phyloP scores from a whole-genome alignment of 2,888 invertebrate genomes.

The Dioctria rufipes region DNA sequence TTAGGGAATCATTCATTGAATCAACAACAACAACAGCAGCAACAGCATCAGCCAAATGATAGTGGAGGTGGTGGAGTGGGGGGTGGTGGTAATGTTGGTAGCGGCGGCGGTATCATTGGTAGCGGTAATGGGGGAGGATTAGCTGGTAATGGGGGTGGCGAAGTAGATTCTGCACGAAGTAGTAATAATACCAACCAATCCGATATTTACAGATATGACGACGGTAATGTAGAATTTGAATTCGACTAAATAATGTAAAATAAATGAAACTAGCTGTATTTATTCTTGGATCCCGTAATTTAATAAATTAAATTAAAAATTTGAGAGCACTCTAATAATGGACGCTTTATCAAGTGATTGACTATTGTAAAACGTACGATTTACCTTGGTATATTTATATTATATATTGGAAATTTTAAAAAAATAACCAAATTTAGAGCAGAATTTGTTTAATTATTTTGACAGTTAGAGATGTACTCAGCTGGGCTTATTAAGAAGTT shows the following conservation, averaged over 20 bases:
- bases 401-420: conserved; percentile 31
- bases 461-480: conserved; percentile 32
- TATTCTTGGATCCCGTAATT: conserved; percentile 13
- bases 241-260: conserved; percentile 60
- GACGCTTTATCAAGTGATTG: conserved; percentile 36
- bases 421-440: conserved; percentile 47
- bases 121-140: conserved; percentile 27
- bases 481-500: conserved; percentile 39
- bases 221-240: conserved; percentile 68
- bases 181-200: conserved; percentile 56
- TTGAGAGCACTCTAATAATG: conserved; percentile 20
- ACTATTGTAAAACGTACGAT: conserved; percentile 29
- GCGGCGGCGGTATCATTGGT: too few relatives aligned
- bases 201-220: conserved; percentile 66
- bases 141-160: conserved; percentile 59
- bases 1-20: not conserved
- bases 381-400: conserved; percentile 45
- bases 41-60: conserved; percentile 41
- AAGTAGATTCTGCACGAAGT: conserved; percentile 1
- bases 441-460: conserved; percentile 41
- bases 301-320: conserved; percentile 23
- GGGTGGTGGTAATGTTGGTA: conserved; percentile 16
- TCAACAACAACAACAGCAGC: conserved; percentile 53
- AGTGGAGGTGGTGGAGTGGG: conserved; percentile 48
- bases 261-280: conserved; percentile 48